Evolutionary conservation across 2,113 vertebrate genomes (phyloP).

Genomic region (Tychaedon coryphoeus): DNA sequence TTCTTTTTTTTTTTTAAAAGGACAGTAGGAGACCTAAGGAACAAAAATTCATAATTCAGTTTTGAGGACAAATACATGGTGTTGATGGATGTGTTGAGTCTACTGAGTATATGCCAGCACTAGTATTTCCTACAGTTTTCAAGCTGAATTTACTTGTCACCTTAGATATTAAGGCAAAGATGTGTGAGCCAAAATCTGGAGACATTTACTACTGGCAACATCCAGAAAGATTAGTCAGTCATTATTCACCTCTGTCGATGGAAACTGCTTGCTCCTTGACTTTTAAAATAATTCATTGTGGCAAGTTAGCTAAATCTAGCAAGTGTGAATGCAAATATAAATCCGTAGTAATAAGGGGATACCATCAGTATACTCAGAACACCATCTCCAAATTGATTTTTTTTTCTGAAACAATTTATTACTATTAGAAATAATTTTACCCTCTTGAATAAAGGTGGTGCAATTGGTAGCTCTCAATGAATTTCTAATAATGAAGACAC

Average conservation of each 20-base stretch:
- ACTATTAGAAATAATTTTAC: background rate
- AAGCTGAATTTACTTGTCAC: background rate
- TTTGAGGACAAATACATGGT: background rate
- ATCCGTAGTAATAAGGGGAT: background rate
- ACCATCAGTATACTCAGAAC: background rate
- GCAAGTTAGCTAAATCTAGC: background rate
- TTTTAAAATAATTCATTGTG: background rate
- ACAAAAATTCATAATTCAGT: background rate
- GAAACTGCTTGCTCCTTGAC: background rate
- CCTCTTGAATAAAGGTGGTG: background rate
- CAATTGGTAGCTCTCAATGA: background rate
- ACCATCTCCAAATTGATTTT: background rate
- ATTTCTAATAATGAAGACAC: background rate
- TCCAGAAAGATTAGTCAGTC: background rate
- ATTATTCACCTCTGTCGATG: background rate
- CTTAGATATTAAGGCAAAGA: background rate
- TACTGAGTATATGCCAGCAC: background rate
- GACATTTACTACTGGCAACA: background rate
- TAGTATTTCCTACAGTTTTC: background rate
- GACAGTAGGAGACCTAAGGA: background rate
- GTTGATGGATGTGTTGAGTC: background rate
- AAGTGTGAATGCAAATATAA: background rate
- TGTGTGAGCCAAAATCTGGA: background rate
- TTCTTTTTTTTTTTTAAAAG: background rate
- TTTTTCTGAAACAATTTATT: background rate